Evolutionary conservation across 2,888 invertebrate genomes (phyloP), one percentile per base, ranked within the genome.

Genomic region (Automeris io): DNA sequence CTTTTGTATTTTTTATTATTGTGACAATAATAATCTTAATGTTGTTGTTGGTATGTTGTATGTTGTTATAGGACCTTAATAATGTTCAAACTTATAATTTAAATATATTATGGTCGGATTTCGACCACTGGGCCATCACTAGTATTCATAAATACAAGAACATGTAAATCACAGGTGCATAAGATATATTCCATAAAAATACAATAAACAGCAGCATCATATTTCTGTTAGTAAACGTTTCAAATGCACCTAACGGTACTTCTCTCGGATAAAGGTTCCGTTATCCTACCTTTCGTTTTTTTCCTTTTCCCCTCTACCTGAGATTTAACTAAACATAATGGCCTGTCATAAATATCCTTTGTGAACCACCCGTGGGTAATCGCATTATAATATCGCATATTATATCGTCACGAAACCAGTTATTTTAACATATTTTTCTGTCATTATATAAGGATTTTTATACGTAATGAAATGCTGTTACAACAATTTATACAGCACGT

Each of bases 211-310:
- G 8, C 11, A n/a, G 11, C 19, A 33, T 33, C 22, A 68, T 64
- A 69, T 71, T 72, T 71, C 62, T 61, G 52, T 61, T 58, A 61
- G 65, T 68, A 63, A 58, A 61, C 58, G 48, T 55, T 60, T 65
- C 65, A 60, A 67, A 61, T 59, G 58, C 57, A 61, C 66, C 60
- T 82, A 83, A 82, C 83, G 81, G 82, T 67, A 76, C 57, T 37
- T 51, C 54, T 47, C 49, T 49, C 46, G n/a, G 43, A 73, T 71
- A 77, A 78, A 75, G 61, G 65, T 57, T 49, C 60, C 63, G 56
- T 59, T 66, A 62, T 62, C 60, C 68, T 60, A n/a, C 4, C n/a
- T 8, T 45, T 51, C 47, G 50, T 60, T 58, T 58, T 66, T 66
- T 62, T 61, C 57, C 55, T 57, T 56, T 57, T 56, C 52, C 54